Evolutionary conservation across 2,113 vertebrate species (phyloP), one percentile per base, ranked within the genome.

Genomic region (Alethe diademata): DNA sequence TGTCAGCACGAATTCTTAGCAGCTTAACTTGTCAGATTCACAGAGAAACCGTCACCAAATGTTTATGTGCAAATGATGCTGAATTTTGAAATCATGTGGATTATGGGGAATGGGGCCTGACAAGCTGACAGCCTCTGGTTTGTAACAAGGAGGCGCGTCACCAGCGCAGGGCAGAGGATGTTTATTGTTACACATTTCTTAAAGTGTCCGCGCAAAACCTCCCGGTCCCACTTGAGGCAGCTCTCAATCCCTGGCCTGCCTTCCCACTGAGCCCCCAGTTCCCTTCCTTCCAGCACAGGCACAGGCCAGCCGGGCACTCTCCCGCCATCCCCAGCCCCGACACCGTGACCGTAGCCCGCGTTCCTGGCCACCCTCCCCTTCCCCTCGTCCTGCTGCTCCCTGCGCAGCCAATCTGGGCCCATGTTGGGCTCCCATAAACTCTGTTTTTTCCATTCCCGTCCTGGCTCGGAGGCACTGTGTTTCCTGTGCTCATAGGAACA

Each of bases 61-160:
- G 97, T 98, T 98, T 98, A 98, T 97, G 97, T 97, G 97, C 97
- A 97, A 97, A 98, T 97, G 98, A 98, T 98, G 97, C 97, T 97
- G 97, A 97, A 98, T 97, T 98, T 97, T 98, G 96, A 97, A 98
- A 98, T 98, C 98, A 97, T 98, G 98, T 97, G 98, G 98, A 98
- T 98, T 98, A 98, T 96, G 96, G 97, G 97, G 97, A 98, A 98
- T 98, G 97, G 97, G 96, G 97, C 97, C 97, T 98, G 98, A 98
- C 98, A 98, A 97, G 96, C 98, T 98, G 98, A 98, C 98, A 97
- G 98, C 97, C 98, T 98, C 98, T 98, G 98, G 98, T 98, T 98
- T 98, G 96, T 98, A 98, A 98, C 98, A 98, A 97, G 96, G 97
- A 97, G 97, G 97, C 97, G 72, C 96, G 96, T 98, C 97, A 97